Evolutionary conservation across 2,888 invertebrate genomes (phyloP).

Genomic region (Paralinhomoeus sp.): DNA sequence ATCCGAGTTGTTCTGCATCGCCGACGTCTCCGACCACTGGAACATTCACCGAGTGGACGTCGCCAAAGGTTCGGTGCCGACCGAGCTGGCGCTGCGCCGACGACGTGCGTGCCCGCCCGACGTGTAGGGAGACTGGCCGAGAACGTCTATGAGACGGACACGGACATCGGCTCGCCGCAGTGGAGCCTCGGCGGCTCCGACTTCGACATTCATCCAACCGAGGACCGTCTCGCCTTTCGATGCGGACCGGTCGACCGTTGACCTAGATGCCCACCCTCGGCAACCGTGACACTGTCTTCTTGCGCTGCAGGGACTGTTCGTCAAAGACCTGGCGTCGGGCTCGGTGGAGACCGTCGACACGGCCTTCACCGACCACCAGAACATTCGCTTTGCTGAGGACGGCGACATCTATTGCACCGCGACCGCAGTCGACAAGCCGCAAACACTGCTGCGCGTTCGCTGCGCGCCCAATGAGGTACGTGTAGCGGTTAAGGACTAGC

Average conservation of each 20-base stretch:
- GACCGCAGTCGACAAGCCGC: not conserved
- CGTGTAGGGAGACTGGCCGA: not conserved
- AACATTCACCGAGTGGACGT: slow-evolving; percentile 25
- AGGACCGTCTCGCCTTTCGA: not conserved
- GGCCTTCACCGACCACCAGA: slow-evolving; percentile 8
- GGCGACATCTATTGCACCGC: slow-evolving; percentile 1
- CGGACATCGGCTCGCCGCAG: slow-evolving; percentile 24
- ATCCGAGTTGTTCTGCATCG: slow-evolving; percentile 23
- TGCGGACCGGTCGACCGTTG: not conserved
- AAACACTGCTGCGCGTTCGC: slow-evolving; percentile 10
- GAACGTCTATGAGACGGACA: slow-evolving; percentile 8
- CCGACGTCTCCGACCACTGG: slow-evolving; percentile 28
- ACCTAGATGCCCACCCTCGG: not conserved
- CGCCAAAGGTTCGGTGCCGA: not conserved
- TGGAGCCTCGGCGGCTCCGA: slow-evolving; percentile 23
- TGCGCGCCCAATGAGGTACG: not conserved
- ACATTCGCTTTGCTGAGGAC: slow-evolving; percentile 7
- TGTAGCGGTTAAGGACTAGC: too few species aligned
- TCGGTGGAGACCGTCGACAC: slow-evolving; percentile 4
- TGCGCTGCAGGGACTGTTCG: not conserved
- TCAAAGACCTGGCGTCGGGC: not conserved
- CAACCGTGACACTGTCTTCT: not conserved
- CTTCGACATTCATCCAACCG: slow-evolving; percentile 4
- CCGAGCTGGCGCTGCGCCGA: not conserved
- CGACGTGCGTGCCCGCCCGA: not conserved